These are phyloP conservation scores for Druceiella hillmani DNA, from an alignment of 2,888 invertebrate genomes.

Conservation along the genomic window DNA sequence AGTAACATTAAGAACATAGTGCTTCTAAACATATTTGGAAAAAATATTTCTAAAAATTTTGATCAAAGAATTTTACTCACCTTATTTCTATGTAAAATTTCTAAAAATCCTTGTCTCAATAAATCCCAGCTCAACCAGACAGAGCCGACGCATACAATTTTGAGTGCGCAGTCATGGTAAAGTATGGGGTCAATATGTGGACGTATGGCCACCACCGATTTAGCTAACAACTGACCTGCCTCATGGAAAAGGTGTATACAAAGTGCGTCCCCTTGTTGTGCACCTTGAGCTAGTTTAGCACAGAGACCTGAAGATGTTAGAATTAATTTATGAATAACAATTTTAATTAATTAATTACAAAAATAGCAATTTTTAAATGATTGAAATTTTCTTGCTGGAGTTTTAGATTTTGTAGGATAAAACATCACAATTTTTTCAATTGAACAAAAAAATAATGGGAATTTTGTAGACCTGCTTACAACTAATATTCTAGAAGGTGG, in stretches of 20 bases:
- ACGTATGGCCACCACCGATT: constrained; percentile 57
- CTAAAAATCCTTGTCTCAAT: constrained; percentile 64
- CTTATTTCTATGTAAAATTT: constrained; percentile 42
- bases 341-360: not conserved
- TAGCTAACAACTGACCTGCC: constrained; percentile 61
- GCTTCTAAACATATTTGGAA: too few relatives aligned
- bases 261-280: constrained; percentile 67
- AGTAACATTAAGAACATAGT: too few relatives aligned
- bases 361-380: too few relatives aligned
- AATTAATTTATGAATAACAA: not conserved
- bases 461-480: too few relatives aligned
- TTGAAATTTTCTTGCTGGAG: too few relatives aligned
- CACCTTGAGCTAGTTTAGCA: constrained; percentile 63
- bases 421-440: not conserved
- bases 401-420: not conserved
- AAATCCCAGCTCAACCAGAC: constrained; percentile 92
- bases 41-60: too few relatives aligned
- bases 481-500: too few relatives aligned
- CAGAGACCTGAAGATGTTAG: constrained; percentile 56
- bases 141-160: constrained; percentile 88
- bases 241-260: constrained; percentile 64
- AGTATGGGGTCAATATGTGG: constrained; percentile 45
- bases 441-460: too few relatives aligned
- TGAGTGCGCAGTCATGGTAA: constrained; percentile 39
- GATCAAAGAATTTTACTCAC: constrained; percentile 43